phyloP scores from a whole-genome alignment of 2,888 invertebrate species.

The Helobdella robusta region DNA sequence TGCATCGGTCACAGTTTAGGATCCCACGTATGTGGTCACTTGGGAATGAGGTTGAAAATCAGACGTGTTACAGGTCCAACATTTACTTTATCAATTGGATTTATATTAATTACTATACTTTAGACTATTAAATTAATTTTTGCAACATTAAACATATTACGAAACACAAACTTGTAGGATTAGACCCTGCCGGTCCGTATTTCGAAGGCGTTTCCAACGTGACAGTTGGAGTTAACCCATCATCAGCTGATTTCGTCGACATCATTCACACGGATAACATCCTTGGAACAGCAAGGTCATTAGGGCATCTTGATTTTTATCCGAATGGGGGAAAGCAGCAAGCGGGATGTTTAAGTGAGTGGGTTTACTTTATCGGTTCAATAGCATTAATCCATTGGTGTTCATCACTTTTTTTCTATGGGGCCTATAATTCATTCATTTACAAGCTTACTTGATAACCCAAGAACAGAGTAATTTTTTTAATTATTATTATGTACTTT shows the following conservation, averaged over 20 bases:
- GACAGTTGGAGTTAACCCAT: constrained; percentile 63
- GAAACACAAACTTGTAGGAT: constrained; percentile 51
- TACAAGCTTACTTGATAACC: too few relatives aligned
- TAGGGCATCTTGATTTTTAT: constrained; percentile 49
- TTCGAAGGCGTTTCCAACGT: constrained; percentile 63
- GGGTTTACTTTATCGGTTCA: too few relatives aligned
- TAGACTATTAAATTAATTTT: background rate
- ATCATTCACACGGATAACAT: constrained; percentile 66
- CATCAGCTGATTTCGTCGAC: constrained; percentile 76
- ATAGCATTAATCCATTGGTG: too few relatives aligned
- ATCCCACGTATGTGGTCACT: constrained; percentile 77
- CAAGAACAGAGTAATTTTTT: too few relatives aligned
- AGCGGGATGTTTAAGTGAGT: too few relatives aligned
- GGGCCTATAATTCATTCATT: too few relatives aligned
- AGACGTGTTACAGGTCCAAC: constrained; percentile 45
- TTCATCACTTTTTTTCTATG: too few relatives aligned
- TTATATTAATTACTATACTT: background rate
- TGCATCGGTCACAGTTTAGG: constrained; percentile 81
- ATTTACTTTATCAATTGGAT: background rate
- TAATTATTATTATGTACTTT: too few relatives aligned
- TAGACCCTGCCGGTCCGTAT: constrained; percentile 82
- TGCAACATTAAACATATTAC: background rate
- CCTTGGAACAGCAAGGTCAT: constrained; percentile 25
- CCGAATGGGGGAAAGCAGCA: constrained; percentile 49
- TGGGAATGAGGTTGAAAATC: constrained; percentile 57